Percentiles rank a stretch among this genome's conserved stretches.
Evolutionary conservation across 1,140 invertebrate species (phyloP).

Genomic region (Drosophila punjabiensis): DNA sequence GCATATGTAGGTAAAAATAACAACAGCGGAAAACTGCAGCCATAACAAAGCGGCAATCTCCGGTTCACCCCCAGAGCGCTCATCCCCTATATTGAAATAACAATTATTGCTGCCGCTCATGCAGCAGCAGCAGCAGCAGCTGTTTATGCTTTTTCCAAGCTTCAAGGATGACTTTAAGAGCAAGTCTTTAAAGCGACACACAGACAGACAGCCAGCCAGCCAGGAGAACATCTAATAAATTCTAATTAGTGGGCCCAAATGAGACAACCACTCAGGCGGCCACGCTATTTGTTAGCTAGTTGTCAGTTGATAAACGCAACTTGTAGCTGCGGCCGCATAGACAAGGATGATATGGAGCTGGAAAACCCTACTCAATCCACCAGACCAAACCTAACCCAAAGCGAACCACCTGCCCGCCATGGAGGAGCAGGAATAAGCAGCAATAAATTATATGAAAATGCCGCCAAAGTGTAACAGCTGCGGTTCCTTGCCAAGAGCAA

Average conservation of each 20-base stretch:
- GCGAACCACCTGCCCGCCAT: conserved; percentile 34
- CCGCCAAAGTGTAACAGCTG: conserved; percentile 81
- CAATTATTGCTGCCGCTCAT: conserved; percentile 42
- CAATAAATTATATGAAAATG: conserved; percentile 83
- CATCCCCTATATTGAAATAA: conserved; percentile 36
- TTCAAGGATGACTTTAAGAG: conserved; percentile 13
- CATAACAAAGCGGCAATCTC: conserved; percentile 56
- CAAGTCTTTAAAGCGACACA: conserved; percentile 46
- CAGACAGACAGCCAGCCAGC: conserved; percentile 6
- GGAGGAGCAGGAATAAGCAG: conserved; percentile 25
- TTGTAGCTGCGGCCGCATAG: conserved; percentile 70
- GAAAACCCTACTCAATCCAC: conserved; percentile 43
- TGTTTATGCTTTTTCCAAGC: not conserved
- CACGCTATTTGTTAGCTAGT: conserved; percentile 65
- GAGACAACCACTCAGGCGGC: conserved; percentile 49
- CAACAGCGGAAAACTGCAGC: conserved; percentile 63
- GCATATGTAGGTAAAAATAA: conserved; percentile 78
- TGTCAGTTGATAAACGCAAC: conserved; percentile 80
- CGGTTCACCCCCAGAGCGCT: conserved; percentile 1
- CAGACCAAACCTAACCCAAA: conserved; percentile 21
- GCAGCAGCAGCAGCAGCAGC: conserved; percentile 14
- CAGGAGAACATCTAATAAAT: conserved; percentile 60
- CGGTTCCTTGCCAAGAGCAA: conserved; percentile 54
- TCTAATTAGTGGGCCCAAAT: conserved; percentile 70
- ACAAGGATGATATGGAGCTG: conserved; percentile 39